Evolutionary conservation across 2,888 invertebrate genomes (phyloP).

Genomic region (Lasioglossum leucozonium): DNA sequence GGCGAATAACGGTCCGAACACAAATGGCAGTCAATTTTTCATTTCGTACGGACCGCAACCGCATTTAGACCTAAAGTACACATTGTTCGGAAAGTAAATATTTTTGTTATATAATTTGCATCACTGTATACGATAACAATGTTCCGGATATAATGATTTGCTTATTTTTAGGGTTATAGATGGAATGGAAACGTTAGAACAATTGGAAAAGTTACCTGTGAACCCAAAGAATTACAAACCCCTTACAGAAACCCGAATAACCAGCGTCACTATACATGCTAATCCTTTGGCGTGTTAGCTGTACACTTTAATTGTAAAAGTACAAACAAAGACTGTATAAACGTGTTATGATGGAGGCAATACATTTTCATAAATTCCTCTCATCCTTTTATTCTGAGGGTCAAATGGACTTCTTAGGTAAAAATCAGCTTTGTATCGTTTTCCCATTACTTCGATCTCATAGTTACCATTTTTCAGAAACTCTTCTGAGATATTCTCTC

Average conservation of each 20-base stretch:
- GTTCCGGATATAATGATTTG: not conserved
- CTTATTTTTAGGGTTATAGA: constrained; percentile 94
- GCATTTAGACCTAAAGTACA: constrained; percentile 98
- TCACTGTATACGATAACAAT: not conserved
- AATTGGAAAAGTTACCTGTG: constrained; percentile 97
- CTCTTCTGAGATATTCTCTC: constrained; percentile 87
- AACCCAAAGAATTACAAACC: constrained; percentile 97
- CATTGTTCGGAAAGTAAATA: constrained; percentile 96
- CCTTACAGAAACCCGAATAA: constrained; percentile 93
- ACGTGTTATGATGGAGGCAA: not conserved
- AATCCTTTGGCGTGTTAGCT: constrained; percentile 95
- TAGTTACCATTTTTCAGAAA: constrained; percentile 90
- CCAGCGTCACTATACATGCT: constrained; percentile 97
- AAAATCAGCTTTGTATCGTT: constrained; percentile 89
- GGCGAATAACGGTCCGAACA: constrained; percentile 99
- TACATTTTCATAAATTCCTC: constrained; percentile 84
- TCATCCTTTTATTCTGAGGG: constrained; percentile 90
- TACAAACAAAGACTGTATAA: not conserved
- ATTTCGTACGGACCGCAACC: constrained; percentile 97
- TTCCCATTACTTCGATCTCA: constrained; percentile 92
- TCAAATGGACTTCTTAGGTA: constrained; percentile 93
- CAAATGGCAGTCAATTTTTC: constrained; percentile 99
- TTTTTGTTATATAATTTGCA: not conserved
- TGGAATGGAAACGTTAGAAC: constrained; percentile 97
- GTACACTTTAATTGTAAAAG: constrained; percentile 6